A percentile compares a stretch with the other conserved stretches of the same genome.
phyloP scores from a whole-genome alignment of 2,113 vertebrate genomes.

The Psephotus haematonotus region DNA sequence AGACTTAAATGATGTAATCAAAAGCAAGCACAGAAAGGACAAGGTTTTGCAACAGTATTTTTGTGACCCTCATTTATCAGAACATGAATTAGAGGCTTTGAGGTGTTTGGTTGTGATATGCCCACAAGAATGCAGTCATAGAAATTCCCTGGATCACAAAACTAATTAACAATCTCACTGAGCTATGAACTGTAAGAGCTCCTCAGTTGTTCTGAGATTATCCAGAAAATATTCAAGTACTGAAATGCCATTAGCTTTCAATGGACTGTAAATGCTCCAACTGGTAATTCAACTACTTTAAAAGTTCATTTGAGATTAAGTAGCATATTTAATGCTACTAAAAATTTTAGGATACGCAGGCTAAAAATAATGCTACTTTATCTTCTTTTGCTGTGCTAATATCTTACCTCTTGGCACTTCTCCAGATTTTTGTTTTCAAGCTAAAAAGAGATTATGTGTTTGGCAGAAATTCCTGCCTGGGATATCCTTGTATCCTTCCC shows the following conservation, averaged over 20 bases:
- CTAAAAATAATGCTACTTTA: conserved; percentile 6
- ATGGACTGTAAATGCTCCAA: conserved; percentile 35
- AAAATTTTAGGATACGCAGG: neutral
- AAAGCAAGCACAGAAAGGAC: conserved; percentile 2
- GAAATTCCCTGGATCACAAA: conserved; percentile 52
- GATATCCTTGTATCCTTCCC: neutral
- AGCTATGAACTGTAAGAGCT: conserved; percentile 48
- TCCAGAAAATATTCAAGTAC: conserved; percentile 45
- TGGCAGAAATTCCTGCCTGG: neutral
- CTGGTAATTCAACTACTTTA: neutral
- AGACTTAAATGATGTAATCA: conserved; percentile 32
- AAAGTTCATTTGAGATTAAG: neutral
- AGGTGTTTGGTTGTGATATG: conserved; percentile 8
- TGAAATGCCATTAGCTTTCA: conserved; percentile 48
- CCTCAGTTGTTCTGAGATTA: conserved; percentile 44
- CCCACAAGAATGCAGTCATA: conserved; percentile 6
- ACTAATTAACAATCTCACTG: conserved; percentile 60
- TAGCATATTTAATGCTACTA: neutral
- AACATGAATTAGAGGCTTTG: conserved; percentile 21
- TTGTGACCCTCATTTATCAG: conserved; percentile 9
- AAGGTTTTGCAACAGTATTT: conserved; percentile 3
- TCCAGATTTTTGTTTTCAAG: neutral
- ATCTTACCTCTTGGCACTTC: neutral
- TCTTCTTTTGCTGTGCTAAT: neutral
- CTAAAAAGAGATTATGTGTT: neutral